A percentile compares a stretch with the other conserved stretches of the same genome.
These are phyloP conservation scores for Nephotettix cincticeps DNA, from an alignment of 1,140 invertebrate genomes.

Conservation along the genomic window DNA sequence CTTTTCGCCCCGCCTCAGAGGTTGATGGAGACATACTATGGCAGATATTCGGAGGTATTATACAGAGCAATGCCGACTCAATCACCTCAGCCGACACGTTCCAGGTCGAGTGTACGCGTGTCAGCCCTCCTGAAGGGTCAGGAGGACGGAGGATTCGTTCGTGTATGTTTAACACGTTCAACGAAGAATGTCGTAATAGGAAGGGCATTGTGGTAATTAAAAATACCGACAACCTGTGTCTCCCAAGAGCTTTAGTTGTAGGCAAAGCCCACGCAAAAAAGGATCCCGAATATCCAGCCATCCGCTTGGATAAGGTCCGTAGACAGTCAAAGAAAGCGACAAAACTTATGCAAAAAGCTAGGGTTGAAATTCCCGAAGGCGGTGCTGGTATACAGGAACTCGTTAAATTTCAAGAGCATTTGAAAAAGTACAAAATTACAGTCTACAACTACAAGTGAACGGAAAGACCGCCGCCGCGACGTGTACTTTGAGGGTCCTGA, in stretches of 20 bases:
- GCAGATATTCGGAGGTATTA: not conserved
- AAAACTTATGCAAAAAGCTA: not conserved
- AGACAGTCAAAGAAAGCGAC: not conserved
- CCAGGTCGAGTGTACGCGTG: not conserved
- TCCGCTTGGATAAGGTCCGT: not conserved
- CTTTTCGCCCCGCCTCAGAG: not conserved
- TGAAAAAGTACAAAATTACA: slow-evolving; percentile 6
- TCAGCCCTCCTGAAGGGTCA: not conserved
- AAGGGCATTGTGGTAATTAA: slow-evolving; percentile 16
- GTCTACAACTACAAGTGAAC: not conserved
- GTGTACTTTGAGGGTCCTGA: slow-evolving; percentile 3
- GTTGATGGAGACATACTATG: slow-evolving; percentile 1
- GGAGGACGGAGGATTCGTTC: not conserved
- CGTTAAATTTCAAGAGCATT: not conserved
- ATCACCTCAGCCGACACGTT: not conserved
- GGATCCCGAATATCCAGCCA: not conserved
- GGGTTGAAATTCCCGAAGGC: not conserved
- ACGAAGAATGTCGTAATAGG: not conserved
- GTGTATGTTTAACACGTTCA: slow-evolving; percentile 6
- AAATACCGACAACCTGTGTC: slow-evolving; percentile 20
- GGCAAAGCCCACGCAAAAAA: slow-evolving; percentile 9
- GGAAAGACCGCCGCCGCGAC: too few species aligned
- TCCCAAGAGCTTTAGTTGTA: slow-evolving; percentile 9
- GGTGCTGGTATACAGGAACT: slow-evolving; percentile 9
- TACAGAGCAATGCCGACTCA: slow-evolving; percentile 17